Evolutionary conservation across 2,113 vertebrate genomes (phyloP), one percentile per base, ranked within the genome.

Genomic region (Plotosus lineatus): DNA sequence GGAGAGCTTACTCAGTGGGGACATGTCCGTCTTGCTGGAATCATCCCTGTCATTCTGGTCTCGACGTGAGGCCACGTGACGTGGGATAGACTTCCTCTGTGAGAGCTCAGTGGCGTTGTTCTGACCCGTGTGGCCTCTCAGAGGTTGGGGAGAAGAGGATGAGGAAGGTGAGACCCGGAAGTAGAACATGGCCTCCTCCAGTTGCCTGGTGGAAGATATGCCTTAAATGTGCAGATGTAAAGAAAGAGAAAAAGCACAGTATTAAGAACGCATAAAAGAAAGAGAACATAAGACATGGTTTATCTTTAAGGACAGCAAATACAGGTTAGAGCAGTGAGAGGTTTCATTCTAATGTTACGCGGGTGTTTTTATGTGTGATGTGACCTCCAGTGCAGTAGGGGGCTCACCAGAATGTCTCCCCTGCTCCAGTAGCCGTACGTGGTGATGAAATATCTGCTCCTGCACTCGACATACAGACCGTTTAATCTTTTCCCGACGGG

Each of bases 401-500:
- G 14, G 82, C 95, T 82, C 89, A 99, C 97, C 96, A 85, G 93
- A 91, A 90, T 93, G 90, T 86, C 91, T 92, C 84, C 96, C 93
- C 71, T 96, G 95, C 89, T 98, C 96, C 68, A 97, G 33, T 82
- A 98, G 92, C 74, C 92, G 93, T 82, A 94, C 84, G 55, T 96
- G 97, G 79, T 95, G 93, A 88, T 94, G 95, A 91, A 98, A 96
- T 90, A 98, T 97, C 93, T 98, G 97, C 88, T 99, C 98, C 91
- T 98, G 97, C 85, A 99, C 93, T 84, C 89, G 95, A 90, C 97
- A 98, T 87, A 96, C 87, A 14, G 97, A 96, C 36, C 96, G 93
- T 90, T 99, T 99, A 87, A 98, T 97, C 91, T 98, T 98, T 91
- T 99, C 98, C 88, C 98, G 92, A 82, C 97, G 94, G 0, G 95